phyloP scores from a whole-genome alignment of 2,797 vertebrate genomes.

The Pseudochirops corinnae region DNA sequence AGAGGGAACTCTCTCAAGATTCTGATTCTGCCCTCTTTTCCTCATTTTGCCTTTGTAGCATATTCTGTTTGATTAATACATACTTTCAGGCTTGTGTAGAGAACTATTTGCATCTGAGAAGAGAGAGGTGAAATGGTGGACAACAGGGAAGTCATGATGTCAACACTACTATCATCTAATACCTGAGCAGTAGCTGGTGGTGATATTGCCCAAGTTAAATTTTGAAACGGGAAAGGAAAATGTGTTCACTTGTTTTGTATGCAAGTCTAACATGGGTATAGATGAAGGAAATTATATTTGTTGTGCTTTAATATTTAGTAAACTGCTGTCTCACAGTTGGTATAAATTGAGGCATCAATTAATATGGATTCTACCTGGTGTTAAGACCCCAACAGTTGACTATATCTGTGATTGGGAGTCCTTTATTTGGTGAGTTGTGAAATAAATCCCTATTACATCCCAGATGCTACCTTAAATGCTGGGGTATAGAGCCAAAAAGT shows the following conservation, averaged over 20 bases:
- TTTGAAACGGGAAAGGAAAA: background rate
- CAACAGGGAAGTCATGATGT: background rate
- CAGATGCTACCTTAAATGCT: background rate
- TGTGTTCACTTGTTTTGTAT: background rate
- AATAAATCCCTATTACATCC: background rate
- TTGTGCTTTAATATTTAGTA: background rate
- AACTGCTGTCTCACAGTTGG: background rate
- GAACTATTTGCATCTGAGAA: background rate
- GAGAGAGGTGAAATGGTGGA: background rate
- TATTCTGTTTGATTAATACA: conserved; percentile 24
- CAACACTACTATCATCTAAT: background rate
- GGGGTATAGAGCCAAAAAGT: background rate
- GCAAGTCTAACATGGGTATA: background rate
- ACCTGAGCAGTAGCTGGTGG: background rate
- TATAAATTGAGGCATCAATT: background rate
- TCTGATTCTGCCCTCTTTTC: conserved; percentile 27
- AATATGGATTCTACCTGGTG: background rate
- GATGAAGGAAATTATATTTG: background rate
- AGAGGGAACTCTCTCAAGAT: conserved; percentile 25
- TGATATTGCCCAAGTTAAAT: background rate
- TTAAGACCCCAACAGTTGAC: background rate
- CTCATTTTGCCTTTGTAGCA: conserved; percentile 23
- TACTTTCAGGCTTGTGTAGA: conserved; percentile 7
- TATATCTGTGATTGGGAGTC: background rate
- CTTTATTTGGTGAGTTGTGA: background rate